Base-by-base conservation (phyloP, 2,797 vertebrate genomes). In the Macroramphosus scolopax region DNA sequence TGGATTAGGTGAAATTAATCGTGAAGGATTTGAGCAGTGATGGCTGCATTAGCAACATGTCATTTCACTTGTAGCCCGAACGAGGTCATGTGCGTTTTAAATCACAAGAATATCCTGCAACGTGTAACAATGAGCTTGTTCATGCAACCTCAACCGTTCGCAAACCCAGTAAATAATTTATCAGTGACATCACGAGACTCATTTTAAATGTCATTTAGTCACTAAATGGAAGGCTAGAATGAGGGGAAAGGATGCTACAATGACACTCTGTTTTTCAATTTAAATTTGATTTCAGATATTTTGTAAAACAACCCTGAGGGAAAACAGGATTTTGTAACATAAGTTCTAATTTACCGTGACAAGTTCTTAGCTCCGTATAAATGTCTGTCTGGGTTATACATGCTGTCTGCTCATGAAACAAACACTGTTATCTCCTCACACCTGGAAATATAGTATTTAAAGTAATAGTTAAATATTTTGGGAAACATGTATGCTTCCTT, bases 1-100 rank as follows among this genome's bases (percentile, higher is more conserved):
- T 77, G 84, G 81, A 84, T 86, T 82, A 83, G 55, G 32, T 57
- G 47, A 78, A 80, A 81, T 79, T 75, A 84, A 82, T 82, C 73
- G 15, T 67, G 72, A 63, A 64, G 80, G 78, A 81, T 84, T 84
- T 77, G 60, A 71, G 62, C 54, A 29, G 37, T 66, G 68, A 81
- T 69, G 74, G 78, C 54, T 82, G 80, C 79, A 69, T 80, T 79
- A 80, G 67, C 58, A 64, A 72, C 80, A 75, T 80, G 73, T 68
- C 71, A 59, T 72, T 85, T 81, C 75, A 78, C 70, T 81, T 69
- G 35, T 15, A 39, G 68, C 56, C 60, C 51, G 79, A 86, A 85
- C 30, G 45, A 80, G 83, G 81, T 81, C 80, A 82, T 75, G 52
- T 52, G 67, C 31, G 34, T 54, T 78, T 78, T 74, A 70, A 78